Evolutionary conservation across 2,888 invertebrate genomes (phyloP).

Genomic region (Nesidiocoris tenuis): DNA sequence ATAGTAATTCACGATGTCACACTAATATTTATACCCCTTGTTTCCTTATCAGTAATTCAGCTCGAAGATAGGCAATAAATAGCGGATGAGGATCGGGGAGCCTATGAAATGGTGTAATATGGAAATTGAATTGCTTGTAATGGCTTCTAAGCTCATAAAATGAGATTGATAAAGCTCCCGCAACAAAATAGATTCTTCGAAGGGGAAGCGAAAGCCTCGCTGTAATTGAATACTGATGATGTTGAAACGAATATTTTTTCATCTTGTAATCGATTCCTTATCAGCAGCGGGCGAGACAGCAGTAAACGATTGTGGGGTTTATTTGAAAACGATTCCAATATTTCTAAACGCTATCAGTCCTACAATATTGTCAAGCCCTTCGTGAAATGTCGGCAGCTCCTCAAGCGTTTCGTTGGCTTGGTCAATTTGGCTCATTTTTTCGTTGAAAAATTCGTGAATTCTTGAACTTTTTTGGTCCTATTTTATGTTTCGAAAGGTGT

Average conservation of each 20-base stretch:
- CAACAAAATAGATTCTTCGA: slow-evolving; percentile 32
- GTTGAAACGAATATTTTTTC: not conserved
- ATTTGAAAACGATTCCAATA: not conserved
- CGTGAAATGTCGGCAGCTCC: too few species aligned
- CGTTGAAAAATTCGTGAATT: too few species aligned
- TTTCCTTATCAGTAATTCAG: not conserved
- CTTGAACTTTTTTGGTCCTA: too few species aligned
- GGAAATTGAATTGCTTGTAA: slow-evolving; percentile 33
- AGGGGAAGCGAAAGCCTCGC: not conserved
- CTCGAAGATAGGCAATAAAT: not conserved
- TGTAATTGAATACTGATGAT: not conserved
- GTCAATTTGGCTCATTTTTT: too few species aligned
- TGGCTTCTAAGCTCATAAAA: slow-evolving; percentile 29
- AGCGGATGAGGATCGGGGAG: not conserved
- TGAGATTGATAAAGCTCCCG: slow-evolving; percentile 25
- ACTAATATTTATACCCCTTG: not conserved
- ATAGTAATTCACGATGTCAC: not conserved
- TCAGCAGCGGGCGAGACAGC: not conserved
- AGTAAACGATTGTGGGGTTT: not conserved
- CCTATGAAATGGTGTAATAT: slow-evolving; percentile 3
- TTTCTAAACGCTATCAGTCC: not conserved
- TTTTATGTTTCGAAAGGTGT: too few species aligned
- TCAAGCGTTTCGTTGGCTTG: too few species aligned
- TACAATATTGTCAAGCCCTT: not conserved
- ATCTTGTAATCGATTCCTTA: not conserved